Base-by-base conservation (phyloP, 1,140 invertebrate genomes). In the Matsumurasca onukii region DNA sequence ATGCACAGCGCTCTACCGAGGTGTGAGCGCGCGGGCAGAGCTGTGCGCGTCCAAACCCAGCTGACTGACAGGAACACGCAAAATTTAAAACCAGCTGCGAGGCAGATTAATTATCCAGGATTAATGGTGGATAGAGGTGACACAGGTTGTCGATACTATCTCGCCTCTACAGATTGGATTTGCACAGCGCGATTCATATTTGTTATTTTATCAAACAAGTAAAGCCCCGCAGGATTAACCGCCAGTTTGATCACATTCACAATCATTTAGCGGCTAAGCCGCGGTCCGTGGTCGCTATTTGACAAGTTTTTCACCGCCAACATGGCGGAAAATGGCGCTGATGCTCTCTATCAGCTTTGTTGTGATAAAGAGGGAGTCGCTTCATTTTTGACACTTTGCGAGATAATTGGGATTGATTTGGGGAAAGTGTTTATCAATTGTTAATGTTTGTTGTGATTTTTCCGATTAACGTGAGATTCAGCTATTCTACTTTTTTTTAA, bases 261-360 rank as follows among this genome's bases (percentile, higher is more conserved):
- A 59, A 59, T 59, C 55, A 59, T 59, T 59, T 59, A 59, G 25
- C 15, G 24, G 55, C 24, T 59, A 59, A 59, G 55, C 55, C 55
- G 24, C 30, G 55, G 55, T 59, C 25, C 25, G 30, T 2, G n/a
- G n/a, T 9, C 3, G 30, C 55, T 17, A 39, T 9, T 29, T 27
- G 49, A 52, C 22, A 52, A 52, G 13, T 52, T 52, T 52, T 59
- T 59, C 55, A 59, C 55, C 55, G 25, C 55, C 9, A 17, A 39
- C 34, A 39, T 39, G 34, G 34, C 5, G 5, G 34, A 9, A 9
- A 9, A n/a, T n/a, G n/a, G n/a, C n/a, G n/a, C n/a, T n/a, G n/a
- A n/a, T n/a, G n/a, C n/a, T n/a, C n/a, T n/a, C n/a, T n/a, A n/a
- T n/a, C n/a, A n/a, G n/a, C n/a, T n/a, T n/a, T 17, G 34, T 39